phyloP scores from a whole-genome alignment of 2,797 vertebrate species.

The Acropternis orthonyx region DNA sequence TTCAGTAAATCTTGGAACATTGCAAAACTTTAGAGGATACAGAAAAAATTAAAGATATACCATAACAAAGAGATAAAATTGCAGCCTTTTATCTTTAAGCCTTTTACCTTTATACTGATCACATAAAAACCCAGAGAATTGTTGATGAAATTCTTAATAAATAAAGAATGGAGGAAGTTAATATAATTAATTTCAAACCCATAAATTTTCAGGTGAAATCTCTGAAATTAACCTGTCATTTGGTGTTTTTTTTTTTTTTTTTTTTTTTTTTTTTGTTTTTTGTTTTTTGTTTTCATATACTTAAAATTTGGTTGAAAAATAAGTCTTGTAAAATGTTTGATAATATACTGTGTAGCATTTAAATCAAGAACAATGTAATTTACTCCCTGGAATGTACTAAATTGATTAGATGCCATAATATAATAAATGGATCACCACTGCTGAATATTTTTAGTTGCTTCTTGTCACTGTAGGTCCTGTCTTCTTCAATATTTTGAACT shows the following conservation, averaged over 20 bases:
- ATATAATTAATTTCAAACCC: not conserved
- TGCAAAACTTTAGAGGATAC: not conserved
- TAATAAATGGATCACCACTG: not conserved
- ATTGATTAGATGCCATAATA: not conserved
- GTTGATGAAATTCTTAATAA: not conserved
- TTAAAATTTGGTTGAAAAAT: not conserved
- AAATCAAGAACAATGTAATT: not conserved
- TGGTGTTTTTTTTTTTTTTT: too few species aligned
- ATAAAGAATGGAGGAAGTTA: not conserved
- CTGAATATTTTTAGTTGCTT: not conserved
- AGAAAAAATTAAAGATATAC: not conserved
- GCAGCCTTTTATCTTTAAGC: not conserved
- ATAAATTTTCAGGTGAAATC: not conserved
- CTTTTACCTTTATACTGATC: not conserved
- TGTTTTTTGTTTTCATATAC: not conserved
- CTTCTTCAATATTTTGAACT: not conserved
- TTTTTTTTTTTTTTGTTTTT: too few species aligned
- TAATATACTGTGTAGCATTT: not conserved
- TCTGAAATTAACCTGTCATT: not conserved
- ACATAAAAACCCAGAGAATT: not conserved
- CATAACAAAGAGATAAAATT: not conserved
- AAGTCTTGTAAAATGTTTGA: not conserved
- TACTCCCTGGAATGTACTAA: not conserved
- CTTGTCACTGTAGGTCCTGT: not conserved
- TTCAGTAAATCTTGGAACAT: not conserved